These are phyloP conservation scores for Leptinotarsa peninsularis DNA, from an alignment of 2,888 invertebrate species.

Conservation along the genomic window DNA sequence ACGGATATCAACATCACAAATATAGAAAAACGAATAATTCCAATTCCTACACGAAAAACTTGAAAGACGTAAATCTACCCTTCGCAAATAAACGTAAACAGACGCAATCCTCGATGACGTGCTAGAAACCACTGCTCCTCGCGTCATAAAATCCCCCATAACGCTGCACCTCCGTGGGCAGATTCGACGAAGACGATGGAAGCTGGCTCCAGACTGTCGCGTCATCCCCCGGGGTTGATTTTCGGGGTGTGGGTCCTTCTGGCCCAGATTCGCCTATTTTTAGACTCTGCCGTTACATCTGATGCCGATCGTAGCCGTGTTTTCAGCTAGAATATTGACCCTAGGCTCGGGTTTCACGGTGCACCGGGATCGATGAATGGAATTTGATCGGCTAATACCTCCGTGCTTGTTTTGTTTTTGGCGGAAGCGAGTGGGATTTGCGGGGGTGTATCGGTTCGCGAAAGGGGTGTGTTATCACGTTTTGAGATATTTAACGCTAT, in stretches of 20 bases:
- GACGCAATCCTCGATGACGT: neutral
- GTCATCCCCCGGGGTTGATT: constrained; percentile 30
- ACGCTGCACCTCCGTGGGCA: constrained; percentile 16
- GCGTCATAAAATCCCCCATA: constrained; percentile 6
- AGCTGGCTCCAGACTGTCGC: constrained; percentile 40
- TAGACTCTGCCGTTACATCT: constrained; percentile 34
- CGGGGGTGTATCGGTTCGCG: too few relatives aligned
- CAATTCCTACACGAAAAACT: neutral
- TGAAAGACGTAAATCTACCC: neutral
- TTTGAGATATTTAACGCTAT: too few relatives aligned
- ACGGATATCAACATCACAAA: too few relatives aligned
- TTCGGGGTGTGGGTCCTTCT: constrained; percentile 33
- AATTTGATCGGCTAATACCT: constrained; percentile 1
- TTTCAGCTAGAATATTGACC: constrained; percentile 42
- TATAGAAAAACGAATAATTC: too few relatives aligned
- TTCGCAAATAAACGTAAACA: neutral
- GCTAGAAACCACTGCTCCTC: neutral
- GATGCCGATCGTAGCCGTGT: constrained; percentile 35
- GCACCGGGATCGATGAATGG: constrained; percentile 10
- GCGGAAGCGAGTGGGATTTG: neutral
- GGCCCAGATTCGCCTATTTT: constrained; percentile 43
- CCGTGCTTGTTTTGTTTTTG: neutral
- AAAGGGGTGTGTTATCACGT: too few relatives aligned
- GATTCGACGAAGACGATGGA: constrained; percentile 7
- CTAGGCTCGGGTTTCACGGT: constrained; percentile 23